Evolutionary conservation across 2,888 invertebrate species (phyloP), one percentile per base, ranked within the genome.

Genomic region (Pristionchus entomophagus): DNA sequence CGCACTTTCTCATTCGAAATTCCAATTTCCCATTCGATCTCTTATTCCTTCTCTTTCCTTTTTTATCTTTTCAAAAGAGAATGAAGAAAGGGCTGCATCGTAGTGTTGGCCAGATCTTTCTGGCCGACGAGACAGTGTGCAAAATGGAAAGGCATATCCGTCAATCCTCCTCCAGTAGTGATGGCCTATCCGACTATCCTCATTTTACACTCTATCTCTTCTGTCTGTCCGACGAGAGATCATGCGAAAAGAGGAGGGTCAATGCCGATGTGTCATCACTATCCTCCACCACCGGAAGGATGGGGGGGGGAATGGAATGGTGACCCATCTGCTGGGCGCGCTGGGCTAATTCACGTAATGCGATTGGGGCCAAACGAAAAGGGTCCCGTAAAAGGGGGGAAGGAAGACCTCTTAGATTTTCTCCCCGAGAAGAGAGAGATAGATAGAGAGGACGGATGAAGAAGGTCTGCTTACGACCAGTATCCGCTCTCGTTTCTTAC

Each of bases 281-380:
- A n/a, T n/a, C n/a, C n/a, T n/a, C n/a, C n/a, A n/a, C n/a, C n/a
- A n/a, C n/a, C n/a, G n/a, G n/a, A n/a, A n/a, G 45, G 14, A 45
- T 45, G 45, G 45, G 45, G 14, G 45, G 14, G 45, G 14, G 45
- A 45, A 14, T 45, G n/a, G n/a, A n/a, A n/a, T n/a, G n/a, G 73
- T 26, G 73, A 6, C 73, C 73, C 73, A 73, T 73, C 73, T 73
- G 56, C 22, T 56, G 17, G 56, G 8, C 22, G 45, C 14, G 56
- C 56, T 22, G 14, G 19, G 73, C 73, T 73, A 73, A 73, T 73
- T 73, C 73, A 73, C 73, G 73, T 73, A 73, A 73, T 73, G 73
- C 41, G 73, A 73, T 73, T 73, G 73, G 45, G 45, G 8, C 14
- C 73, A 41, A 45, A 73, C 73, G 73, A 45, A 73, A 73, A 73